A percentile compares a stretch with the other conserved stretches of the same genome.
phyloP scores from a whole-genome alignment of 1,140 invertebrate genomes.

The Physella acuta region DNA sequence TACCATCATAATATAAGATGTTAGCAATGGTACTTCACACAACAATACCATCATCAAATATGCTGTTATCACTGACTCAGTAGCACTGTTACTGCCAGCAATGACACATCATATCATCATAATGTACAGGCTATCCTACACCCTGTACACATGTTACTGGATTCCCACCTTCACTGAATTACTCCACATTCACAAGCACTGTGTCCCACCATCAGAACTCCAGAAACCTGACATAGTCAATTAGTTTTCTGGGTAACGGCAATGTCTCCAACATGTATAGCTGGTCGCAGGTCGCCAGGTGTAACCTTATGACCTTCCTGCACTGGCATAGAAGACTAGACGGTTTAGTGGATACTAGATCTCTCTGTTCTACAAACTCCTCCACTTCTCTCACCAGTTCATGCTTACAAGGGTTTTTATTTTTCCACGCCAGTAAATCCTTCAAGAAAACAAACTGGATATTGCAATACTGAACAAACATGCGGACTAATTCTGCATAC shows the following conservation, averaged over 20 bases:
- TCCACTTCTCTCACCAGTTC: constrained; percentile 3
- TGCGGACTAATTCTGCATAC: constrained; percentile 9
- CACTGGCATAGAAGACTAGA: background rate
- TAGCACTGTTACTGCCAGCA: too few relatives aligned
- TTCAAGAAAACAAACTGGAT: background rate
- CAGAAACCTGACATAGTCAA: constrained; percentile 5
- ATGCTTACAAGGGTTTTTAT: background rate
- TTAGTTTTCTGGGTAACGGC: constrained; percentile 15
- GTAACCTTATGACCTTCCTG: constrained; percentile 1
- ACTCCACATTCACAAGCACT: too few relatives aligned
- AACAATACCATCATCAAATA: too few relatives aligned
- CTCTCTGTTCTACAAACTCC: background rate
- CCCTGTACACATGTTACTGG: too few relatives aligned
- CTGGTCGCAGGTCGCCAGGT: background rate
- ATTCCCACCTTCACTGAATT: too few relatives aligned
- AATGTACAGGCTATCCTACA: too few relatives aligned
- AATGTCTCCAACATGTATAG: background rate
- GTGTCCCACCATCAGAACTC: background rate
- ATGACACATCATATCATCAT: too few relatives aligned
- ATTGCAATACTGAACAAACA: background rate
- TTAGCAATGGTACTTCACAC: too few relatives aligned
- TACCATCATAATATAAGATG: too few relatives aligned
- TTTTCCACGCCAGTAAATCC: background rate
- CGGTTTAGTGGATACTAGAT: background rate
- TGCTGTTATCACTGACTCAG: too few relatives aligned